phyloP scores from a whole-genome alignment of 2,888 invertebrate genomes.

The Julus scanicus region DNA sequence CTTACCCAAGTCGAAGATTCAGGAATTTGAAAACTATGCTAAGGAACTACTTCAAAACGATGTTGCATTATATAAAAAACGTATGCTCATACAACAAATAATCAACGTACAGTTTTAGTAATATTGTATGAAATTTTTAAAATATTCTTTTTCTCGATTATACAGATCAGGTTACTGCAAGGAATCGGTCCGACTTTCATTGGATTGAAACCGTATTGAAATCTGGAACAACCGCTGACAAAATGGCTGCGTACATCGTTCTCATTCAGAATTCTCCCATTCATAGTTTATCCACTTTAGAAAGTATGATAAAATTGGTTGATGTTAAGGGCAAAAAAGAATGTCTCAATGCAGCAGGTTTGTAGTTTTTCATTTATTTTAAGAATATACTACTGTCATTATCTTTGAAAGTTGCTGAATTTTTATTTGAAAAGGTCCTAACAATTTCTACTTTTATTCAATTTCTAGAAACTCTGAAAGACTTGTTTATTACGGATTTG shows the following conservation, averaged over 20 bases:
- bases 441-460: slow-evolving; percentile 53
- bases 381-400: no score
- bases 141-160: not conserved
- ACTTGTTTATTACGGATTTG: slow-evolving; percentile 78
- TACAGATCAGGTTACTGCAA: slow-evolving; percentile 51
- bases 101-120: not conserved
- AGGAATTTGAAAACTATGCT: slow-evolving; percentile 43
- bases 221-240: slow-evolving; percentile 85
- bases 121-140: not conserved
- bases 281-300: slow-evolving; percentile 78
- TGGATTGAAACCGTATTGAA: slow-evolving; percentile 84
- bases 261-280: slow-evolving; percentile 84
- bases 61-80: slow-evolving; percentile 38
- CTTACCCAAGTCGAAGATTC: not conserved
- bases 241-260: slow-evolving; percentile 84
- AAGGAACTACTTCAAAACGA: slow-evolving; percentile 28
- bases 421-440: not conserved
- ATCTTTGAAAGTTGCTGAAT: no score
- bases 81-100: not conserved
- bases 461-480: slow-evolving; percentile 77
- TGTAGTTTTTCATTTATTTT: slow-evolving; percentile 51
- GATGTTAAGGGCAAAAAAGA: slow-evolving; percentile 79
- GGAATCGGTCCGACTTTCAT: slow-evolving; percentile 72
- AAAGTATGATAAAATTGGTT: slow-evolving; percentile 79
- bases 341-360: slow-evolving; percentile 63